Evolutionary conservation across 2,797 vertebrate genomes (phyloP), one percentile per base, ranked within the genome.

Genomic region (Sorex maritimensis): DNA sequence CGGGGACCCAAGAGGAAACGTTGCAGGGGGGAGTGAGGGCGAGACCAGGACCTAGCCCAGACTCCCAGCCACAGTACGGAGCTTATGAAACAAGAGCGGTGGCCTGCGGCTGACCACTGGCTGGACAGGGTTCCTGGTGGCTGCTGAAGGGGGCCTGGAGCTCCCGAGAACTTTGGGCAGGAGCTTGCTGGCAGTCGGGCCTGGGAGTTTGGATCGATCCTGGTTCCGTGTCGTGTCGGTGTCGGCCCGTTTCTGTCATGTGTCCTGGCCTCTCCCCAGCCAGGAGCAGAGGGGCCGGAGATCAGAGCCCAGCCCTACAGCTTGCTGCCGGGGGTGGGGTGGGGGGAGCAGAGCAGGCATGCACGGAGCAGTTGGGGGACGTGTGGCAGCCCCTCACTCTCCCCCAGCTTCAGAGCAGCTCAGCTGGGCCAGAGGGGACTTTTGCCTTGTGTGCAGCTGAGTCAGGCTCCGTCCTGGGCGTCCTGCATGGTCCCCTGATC

Each of bases 281-380:
- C 58, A 19, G 58, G 7, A 61, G 77, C 63, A 71, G 63, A 71
- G 14, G 55, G 38, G 58, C 52, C 49, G 65, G 90, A 63, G 63
- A 61, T 46, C 72, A 78, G 84, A 87, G 75, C 79, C 75, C 90
- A 90, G 69, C 86, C 72, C 80, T 81, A 34, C 34, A 34, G 34
- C 34, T 75, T 23, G 34, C 6, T 3, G 61, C 69, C 30, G 30
- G 55, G 73, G 55, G 71, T 4, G 26, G 67, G 9, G 28, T 49
- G 44, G 75, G 26, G 14, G 9, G 49, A 72, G 80, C 88, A 86
- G 34, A 63, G 73, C 34, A 17, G 49, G 12, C 52, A 55, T 52
- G 89, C 58, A n/a, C 23, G 23, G 58, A 86, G 90, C 58, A 75
- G 34, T 77, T 68, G 28, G 12, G 46, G 61, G 23, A 75, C 24